Evolutionary conservation across 2,888 invertebrate genomes (phyloP).

Genomic region (Orchesella flavescens): DNA sequence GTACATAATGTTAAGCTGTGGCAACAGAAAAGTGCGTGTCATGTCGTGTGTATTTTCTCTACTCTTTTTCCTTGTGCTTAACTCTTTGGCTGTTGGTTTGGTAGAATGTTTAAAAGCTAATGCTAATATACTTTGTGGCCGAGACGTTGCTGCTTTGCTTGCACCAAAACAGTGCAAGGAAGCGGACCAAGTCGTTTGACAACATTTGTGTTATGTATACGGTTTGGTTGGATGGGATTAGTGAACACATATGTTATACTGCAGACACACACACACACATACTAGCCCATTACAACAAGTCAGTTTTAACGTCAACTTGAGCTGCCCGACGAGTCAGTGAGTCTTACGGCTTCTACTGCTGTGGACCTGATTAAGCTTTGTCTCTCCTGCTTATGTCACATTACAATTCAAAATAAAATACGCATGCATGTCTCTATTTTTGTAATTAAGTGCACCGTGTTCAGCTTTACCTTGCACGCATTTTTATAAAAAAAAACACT

Average conservation of each 20-base stretch:
- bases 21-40: no score
- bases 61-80: no score
- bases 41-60: no score
- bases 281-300: background rate
- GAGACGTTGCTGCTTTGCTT: no score
- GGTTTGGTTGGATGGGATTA: background rate
- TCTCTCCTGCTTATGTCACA: constrained; percentile 8
- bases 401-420: background rate
- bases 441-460: background rate
- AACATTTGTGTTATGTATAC: constrained; percentile 15
- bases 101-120: no score
- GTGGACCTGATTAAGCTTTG: constrained; percentile 35
- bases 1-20: no score
- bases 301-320: constrained; percentile 36
- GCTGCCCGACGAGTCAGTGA: constrained; percentile 30
- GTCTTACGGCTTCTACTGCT: constrained; percentile 52
- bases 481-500: background rate
- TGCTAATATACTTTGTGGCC: background rate
- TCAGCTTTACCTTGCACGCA: background rate
- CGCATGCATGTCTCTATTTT: background rate
- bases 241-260: background rate
- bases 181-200: constrained; percentile 7
- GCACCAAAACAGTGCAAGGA: background rate
- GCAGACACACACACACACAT: background rate
- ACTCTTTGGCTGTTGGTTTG: no score